Conservation (phyloP, 2,888 invertebrate species). For the Polydrusus pterygomalis region DNA sequence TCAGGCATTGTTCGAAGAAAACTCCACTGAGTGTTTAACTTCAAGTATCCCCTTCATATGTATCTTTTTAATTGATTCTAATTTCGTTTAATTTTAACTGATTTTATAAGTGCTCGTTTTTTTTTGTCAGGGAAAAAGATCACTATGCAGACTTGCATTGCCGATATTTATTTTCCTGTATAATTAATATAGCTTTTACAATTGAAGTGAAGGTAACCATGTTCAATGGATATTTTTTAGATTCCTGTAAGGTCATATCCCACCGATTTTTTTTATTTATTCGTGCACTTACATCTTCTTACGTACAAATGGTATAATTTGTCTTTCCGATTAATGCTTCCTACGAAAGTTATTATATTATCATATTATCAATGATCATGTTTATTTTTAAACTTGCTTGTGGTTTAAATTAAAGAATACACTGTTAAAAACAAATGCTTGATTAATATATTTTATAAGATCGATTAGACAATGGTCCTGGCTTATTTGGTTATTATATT, state of each 20-base stretch:
- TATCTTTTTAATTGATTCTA: too few relatives aligned
- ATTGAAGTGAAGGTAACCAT: slow-evolving; percentile 14
- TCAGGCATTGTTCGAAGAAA: slow-evolving; percentile 32
- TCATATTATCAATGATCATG: slow-evolving; percentile 27
- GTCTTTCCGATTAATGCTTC: background rate
- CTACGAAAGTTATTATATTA: slow-evolving; percentile 6
- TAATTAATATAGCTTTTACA: slow-evolving; percentile 7
- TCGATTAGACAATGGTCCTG: too few relatives aligned
- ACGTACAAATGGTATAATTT: slow-evolving; percentile 1
- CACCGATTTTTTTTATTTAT: slow-evolving; percentile 14
- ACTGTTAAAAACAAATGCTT: too few relatives aligned
- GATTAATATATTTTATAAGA: too few relatives aligned
- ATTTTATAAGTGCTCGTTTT: too few relatives aligned
- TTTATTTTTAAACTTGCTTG: slow-evolving; percentile 21
- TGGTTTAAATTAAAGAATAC: slow-evolving; percentile 7
- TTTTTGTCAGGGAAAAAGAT: too few relatives aligned
- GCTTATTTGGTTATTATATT: too few relatives aligned
- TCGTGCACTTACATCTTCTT: slow-evolving; percentile 14
- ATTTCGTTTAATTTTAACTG: too few relatives aligned
- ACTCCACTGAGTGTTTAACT: too few relatives aligned
- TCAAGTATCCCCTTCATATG: too few relatives aligned
- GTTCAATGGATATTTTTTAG: background rate
- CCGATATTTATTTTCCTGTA: background rate
- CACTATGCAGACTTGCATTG: background rate
- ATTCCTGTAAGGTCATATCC: slow-evolving; percentile 11